Percentiles rank a stretch among this genome's conserved stretches.
These are phyloP conservation scores for Pogonomyrmex californicus DNA, from an alignment of 1,140 invertebrate species.

Conservation along the genomic window DNA sequence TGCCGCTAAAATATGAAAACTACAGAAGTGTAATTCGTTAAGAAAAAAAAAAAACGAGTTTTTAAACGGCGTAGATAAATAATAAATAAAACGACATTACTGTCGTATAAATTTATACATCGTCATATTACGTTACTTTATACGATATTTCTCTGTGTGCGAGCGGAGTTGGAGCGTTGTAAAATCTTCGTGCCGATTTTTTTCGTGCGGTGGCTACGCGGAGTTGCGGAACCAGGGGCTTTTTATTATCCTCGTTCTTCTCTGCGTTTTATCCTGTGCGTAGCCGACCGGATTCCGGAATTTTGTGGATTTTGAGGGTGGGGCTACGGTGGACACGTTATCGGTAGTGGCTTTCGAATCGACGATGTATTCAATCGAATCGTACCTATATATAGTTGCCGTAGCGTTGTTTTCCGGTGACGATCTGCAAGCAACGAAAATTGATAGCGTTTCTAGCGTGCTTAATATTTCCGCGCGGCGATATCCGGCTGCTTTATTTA, in stretches of 20 bases:
- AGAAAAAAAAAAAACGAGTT: background rate
- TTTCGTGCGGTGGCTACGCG: slow-evolving; percentile 23
- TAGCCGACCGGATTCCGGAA: slow-evolving; percentile 57
- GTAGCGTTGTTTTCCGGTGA: slow-evolving; percentile 28
- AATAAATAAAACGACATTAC: slow-evolving; percentile 25
- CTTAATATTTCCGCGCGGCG: background rate
- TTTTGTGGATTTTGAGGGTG: slow-evolving; percentile 44
- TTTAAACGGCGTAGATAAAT: background rate
- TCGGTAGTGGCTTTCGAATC: slow-evolving; percentile 59
- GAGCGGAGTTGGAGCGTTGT: background rate
- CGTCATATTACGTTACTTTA: slow-evolving; percentile 20
- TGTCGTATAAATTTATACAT: background rate
- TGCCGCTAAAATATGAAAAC: background rate
- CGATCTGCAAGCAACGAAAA: slow-evolving; percentile 52
- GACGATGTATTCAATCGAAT: slow-evolving; percentile 58
- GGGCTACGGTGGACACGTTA: slow-evolving; percentile 50
- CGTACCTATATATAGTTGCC: slow-evolving; percentile 37
- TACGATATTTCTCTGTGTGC: background rate
- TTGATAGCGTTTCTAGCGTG: slow-evolving; percentile 23
- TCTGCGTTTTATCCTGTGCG: slow-evolving; percentile 44
- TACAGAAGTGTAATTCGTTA: background rate
- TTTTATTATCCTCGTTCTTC: slow-evolving; percentile 64
- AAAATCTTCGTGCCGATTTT: slow-evolving; percentile 50
- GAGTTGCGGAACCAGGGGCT: slow-evolving; percentile 17
- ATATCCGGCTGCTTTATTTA: slow-evolving; percentile 7